Evolutionary conservation across 1,140 invertebrate species (phyloP).

Genomic region (Acromyrmex charruanus): DNA sequence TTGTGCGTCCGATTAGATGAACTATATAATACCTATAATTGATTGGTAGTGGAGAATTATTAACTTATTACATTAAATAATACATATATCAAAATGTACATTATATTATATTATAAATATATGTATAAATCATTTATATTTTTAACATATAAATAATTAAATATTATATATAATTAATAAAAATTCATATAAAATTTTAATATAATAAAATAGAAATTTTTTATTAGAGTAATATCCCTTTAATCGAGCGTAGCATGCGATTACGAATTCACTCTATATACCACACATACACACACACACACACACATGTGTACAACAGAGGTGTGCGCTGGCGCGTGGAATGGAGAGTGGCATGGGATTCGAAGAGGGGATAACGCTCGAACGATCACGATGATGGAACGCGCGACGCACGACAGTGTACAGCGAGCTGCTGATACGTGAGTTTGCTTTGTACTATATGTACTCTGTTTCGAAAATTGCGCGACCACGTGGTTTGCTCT

Average conservation of each 20-base stretch:
- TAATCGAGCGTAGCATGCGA: conserved; percentile 18
- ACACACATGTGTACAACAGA: no score
- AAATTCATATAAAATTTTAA: not conserved
- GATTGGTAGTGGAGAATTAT: not conserved
- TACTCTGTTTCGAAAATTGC: not conserved
- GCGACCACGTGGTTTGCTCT: conserved; percentile 76
- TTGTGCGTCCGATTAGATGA: not conserved
- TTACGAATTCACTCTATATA: conserved; percentile 20
- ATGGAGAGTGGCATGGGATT: conserved; percentile 9
- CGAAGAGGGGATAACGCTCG: conserved; percentile 9
- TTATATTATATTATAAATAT: not conserved
- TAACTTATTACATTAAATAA: conserved; percentile 2
- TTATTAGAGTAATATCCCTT: not conserved
- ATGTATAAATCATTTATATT: not conserved
- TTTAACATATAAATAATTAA: not conserved
- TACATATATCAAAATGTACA: not conserved
- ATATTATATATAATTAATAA: not conserved
- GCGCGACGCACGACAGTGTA: conserved; percentile 73
- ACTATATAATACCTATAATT: not conserved
- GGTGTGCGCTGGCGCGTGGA: not conserved
- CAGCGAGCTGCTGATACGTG: conserved; percentile 78
- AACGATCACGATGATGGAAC: conserved; percentile 9
- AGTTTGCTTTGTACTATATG: conserved; percentile 49
- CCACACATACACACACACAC: no score
- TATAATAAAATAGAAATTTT: not conserved